These are phyloP conservation scores for Pseudochromis fuscus DNA, from an alignment of 2,797 vertebrate genomes.

Conservation along the genomic window DNA sequence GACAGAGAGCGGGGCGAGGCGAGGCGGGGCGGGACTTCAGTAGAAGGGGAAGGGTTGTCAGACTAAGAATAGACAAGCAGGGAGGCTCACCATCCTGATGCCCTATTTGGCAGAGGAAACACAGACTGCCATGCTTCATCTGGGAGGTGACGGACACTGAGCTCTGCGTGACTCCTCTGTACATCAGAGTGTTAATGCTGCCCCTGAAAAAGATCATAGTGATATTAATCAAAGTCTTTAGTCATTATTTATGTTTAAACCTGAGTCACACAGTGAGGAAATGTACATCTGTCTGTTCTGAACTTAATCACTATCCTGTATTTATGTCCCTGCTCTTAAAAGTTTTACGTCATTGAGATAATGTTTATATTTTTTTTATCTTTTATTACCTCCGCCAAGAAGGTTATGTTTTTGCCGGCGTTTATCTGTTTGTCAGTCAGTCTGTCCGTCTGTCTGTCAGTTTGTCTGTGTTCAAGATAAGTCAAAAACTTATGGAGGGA, in stretches of 20 bases:
- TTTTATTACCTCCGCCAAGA: no score
- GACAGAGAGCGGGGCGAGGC: conserved; percentile 33
- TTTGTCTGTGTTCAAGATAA: no score
- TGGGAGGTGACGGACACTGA: conserved; percentile 24
- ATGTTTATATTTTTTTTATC: not conserved
- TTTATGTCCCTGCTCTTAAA: not conserved
- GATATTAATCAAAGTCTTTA: not conserved
- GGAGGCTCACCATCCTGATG: conserved; percentile 19
- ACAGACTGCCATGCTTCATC: conserved; percentile 18
- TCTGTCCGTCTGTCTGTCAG: no score
- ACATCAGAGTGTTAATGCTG: not conserved
- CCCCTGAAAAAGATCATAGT: not conserved
- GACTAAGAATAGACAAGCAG: conserved; percentile 69
- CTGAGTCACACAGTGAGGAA: not conserved
- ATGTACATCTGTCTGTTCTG: not conserved
- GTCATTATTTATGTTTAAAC: not conserved
- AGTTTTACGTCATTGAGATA: not conserved
- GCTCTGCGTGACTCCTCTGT: conserved; percentile 2
- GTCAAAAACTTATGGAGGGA: no score
- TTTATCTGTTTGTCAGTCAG: no score
- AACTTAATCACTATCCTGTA: no score
- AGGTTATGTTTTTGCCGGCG: no score
- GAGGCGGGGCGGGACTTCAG: conserved; percentile 38
- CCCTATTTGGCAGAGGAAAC: conserved; percentile 73
- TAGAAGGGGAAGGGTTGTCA: conserved; percentile 30